Conservation (phyloP, 2,888 invertebrate genomes). For the Epinotia ramella region DNA sequence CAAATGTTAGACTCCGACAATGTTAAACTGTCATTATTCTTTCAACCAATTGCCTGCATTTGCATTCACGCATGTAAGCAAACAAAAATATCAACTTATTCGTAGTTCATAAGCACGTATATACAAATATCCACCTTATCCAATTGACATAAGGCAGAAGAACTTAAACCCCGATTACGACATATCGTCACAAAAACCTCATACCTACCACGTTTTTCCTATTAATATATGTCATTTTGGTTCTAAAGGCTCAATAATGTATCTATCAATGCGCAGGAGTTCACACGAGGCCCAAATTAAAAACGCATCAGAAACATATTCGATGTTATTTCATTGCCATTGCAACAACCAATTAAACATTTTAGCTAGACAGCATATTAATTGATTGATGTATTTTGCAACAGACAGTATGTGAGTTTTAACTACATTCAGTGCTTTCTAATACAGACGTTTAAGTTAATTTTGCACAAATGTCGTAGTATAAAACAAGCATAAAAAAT, state of each 20-base stretch:
- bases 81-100: constrained; percentile 51
- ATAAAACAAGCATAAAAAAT: too few relatives aligned
- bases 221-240: neutral
- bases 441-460: neutral
- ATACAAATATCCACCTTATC: neutral
- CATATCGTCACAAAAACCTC: constrained; percentile 38
- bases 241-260: constrained; percentile 62
- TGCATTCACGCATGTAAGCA: constrained; percentile 55
- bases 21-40: too few relatives aligned
- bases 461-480: too few relatives aligned
- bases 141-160: neutral
- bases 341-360: constrained; percentile 11
- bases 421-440: too few relatives aligned
- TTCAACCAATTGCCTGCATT: constrained; percentile 29
- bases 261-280: constrained; percentile 78
- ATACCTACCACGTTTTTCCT: neutral
- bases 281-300: constrained; percentile 81
- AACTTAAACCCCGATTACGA: neutral
- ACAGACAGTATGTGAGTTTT: neutral
- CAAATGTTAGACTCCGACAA: too few relatives aligned
- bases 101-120: neutral
- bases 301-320: constrained; percentile 82
- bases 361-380: neutral
- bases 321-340: constrained; percentile 14
- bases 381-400: neutral